Base-by-base conservation (phyloP, 2,888 invertebrate species). In the Euphydryas editha region DNA sequence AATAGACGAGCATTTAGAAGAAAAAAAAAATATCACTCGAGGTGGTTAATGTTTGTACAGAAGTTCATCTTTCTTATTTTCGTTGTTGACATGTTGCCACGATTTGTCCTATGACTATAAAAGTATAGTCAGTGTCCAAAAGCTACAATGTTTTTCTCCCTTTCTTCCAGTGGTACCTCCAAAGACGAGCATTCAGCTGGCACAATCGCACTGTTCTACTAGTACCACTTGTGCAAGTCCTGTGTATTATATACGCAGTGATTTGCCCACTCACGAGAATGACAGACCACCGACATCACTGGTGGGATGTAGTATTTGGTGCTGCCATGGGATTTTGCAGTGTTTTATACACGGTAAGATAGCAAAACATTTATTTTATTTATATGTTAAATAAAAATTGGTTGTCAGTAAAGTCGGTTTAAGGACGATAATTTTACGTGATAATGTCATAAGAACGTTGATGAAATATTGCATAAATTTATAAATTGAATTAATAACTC, bases 231-330 rank as follows among this genome's bases (percentile, higher is more conserved):
- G 78, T 95, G 1, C 95, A 96, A 79, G 83, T 93, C 15, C 69
- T 95, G 6, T 93, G 94, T 75, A 79, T 95, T 60, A 81, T 94
- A 0, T 96, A 95, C 94, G 94, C 94, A 0, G 85, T 94, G 0
- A 85, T 94, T 39, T 96, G 96, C 79, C 94, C 95, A 0, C 83
- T 96, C 42, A 94, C 95, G 15, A 89, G 96, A 72, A 93, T 97
- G 71, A 94, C 95, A 0, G 96, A 97, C 82, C 93, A 95, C 81
- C 88, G 96, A 24, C 96, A 97, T 81, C 96, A 96, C 81, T 96
- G 96, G 95, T 96, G 96, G 95, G 96, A 97, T 78, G 96, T 96
- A 0, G 83, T 95, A 0, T 94, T 93, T 30, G 97, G 97, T 0
- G 89, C 88, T 0, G 62, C 89, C 0, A 84, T 96, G 76, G 97